Conservation (phyloP, 1,140 invertebrate genomes). For the Anadara kagoshimensis region DNA sequence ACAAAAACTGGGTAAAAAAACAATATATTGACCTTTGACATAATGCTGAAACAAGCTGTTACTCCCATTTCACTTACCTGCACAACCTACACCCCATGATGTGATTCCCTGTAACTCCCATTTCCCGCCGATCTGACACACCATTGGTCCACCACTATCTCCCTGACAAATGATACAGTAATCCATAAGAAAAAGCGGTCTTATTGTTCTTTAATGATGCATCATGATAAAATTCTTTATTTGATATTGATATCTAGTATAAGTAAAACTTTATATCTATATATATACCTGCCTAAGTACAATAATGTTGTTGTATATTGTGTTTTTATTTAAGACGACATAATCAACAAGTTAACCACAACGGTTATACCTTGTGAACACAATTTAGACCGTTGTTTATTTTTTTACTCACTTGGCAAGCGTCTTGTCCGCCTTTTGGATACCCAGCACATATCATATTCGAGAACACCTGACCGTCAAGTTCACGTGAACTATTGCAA, state of each 20-base stretch:
- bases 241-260: neutral
- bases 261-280: too few relatives aligned
- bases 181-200: too few relatives aligned
- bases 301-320: too few relatives aligned
- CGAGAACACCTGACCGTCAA: slow-evolving; percentile 49
- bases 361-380: too few relatives aligned
- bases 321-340: too few relatives aligned
- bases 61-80: slow-evolving; percentile 11
- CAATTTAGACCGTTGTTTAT: too few relatives aligned
- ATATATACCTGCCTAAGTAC: too few relatives aligned
- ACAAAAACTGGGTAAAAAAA: too few relatives aligned
- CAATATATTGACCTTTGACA: too few relatives aligned
- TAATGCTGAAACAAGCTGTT: too few relatives aligned
- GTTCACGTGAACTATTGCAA: slow-evolving; percentile 51
- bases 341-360: too few relatives aligned
- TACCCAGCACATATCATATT: slow-evolving; percentile 97
- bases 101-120: slow-evolving; percentile 79
- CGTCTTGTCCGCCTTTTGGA: slow-evolving; percentile 89
- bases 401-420: slow-evolving; percentile 85
- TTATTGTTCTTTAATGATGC: neutral
- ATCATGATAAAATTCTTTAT: neutral
- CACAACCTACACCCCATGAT: slow-evolving; percentile 95
- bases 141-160: slow-evolving; percentile 82
- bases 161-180: slow-evolving; percentile 77
- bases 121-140: slow-evolving; percentile 76